Percentiles rank a stretch among this genome's conserved stretches.
phyloP scores from a whole-genome alignment of 2,888 invertebrate genomes.

The Stegana nigrithorax region DNA sequence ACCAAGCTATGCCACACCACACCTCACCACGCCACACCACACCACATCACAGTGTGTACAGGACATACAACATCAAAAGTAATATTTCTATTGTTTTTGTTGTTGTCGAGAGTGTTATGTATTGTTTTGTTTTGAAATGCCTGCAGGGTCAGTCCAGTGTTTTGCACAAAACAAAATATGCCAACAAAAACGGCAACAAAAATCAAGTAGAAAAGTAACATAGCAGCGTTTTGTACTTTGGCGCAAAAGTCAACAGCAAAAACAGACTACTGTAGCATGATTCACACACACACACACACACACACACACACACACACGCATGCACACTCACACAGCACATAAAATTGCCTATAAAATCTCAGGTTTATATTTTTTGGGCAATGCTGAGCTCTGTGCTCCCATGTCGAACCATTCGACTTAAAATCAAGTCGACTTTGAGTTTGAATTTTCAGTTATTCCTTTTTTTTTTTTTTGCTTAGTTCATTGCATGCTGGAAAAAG shows the following conservation, averaged over 20 bases:
- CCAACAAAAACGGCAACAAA: not conserved
- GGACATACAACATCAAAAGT: constrained; percentile 39
- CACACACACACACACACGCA: constrained; percentile 3
- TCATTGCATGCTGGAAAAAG: too few species aligned
- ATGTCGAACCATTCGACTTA: not conserved
- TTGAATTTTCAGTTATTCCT: not conserved
- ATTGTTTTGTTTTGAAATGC: constrained; percentile 44
- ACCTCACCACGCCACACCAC: too few species aligned
- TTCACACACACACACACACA: constrained; percentile 23
- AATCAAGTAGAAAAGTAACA: too few species aligned
- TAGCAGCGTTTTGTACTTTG: too few species aligned
- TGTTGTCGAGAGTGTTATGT: too few species aligned
- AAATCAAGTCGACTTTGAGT: not conserved
- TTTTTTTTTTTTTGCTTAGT: too few species aligned
- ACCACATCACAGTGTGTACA: too few species aligned
- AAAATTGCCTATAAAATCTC: constrained; percentile 54
- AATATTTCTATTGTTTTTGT: constrained; percentile 25
- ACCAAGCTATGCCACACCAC: too few species aligned
- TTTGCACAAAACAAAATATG: not conserved
- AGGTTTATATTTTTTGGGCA: constrained; percentile 46
- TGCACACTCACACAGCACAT: constrained; percentile 30
- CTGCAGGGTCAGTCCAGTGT: constrained; percentile 34
- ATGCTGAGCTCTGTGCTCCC: constrained; percentile 1
- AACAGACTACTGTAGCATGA: too few species aligned
- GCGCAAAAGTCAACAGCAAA: too few species aligned